Base-by-base conservation (phyloP, 2,888 invertebrate genomes). In the Thalpophila matura region DNA sequence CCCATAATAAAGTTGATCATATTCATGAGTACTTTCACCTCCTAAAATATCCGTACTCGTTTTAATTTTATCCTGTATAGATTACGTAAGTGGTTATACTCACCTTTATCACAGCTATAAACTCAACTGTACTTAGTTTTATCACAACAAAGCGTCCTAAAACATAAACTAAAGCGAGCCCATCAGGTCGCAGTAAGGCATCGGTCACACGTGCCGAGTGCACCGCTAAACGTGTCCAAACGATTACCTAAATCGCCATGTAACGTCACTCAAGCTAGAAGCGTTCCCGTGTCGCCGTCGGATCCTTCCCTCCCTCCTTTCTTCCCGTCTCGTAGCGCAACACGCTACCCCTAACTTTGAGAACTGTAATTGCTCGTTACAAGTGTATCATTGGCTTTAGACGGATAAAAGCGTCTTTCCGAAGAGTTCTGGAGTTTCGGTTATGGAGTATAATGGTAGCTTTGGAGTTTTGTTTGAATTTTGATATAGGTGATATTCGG, bases 321-420 rank as follows among this genome's bases (percentile, higher is more conserved):
- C 43, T 22, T 9, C 22, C 29, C 47, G 38, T 61, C 55, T 40
- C 43, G 62, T 31, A 66, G 43, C 65, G 12, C 24, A 26, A 49
- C 45, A 58, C 31, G 24, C 61, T 60, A 42, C 54, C 62, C 75
- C 62, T 69, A 69, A 80, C 79, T 79, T 75, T 80, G 69, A 69
- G 64, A 81, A 80, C 80, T 70, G 82, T 81, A 80, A 80, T 80
- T 80, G 82, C 80, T 79, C 82, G 74, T 81, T 81, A 80, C 71
- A 67, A 77, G 53, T 74, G 74, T 81, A 79, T 79, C 77, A 79
- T 81, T 74, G 80, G 79, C 76, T 79, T 70, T 78, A 62, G 66
- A 47, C 43, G 71, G 79, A 60, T 75, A 62, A 75, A 79, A 61
- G 71, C 68, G 68, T 53, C 45, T 77, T 66, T 37, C 51, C 35